Base-by-base conservation (phyloP, 2,888 invertebrate genomes). In the Yponomeuta cagnagella region DNA sequence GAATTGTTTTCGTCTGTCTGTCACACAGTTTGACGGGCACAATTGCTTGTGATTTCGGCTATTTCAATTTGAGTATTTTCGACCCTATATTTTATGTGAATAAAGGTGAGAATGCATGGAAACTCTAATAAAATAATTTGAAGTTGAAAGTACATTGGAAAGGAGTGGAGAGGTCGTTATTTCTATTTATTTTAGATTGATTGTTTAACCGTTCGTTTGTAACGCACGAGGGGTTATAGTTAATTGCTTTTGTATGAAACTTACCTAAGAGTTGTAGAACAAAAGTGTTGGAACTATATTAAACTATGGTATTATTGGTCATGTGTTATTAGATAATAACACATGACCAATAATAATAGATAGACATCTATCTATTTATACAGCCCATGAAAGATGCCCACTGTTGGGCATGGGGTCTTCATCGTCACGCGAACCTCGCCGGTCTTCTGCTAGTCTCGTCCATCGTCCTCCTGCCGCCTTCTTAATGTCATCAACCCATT, bases 1-100 rank as follows among this genome's bases (percentile, higher is more conserved):
- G 78, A 64, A 67, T 75, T 80, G 82, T 82, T 82, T 82, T 79
- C 81, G 80, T 80, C 73, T 78, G 82, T 81, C 83, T 79, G 75
- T 82, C 80, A 73, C 67, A 15, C 52, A 15, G 52, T 58, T 58
- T 58, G 52, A 58, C 52, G 10, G 52, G 52, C 52, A 15, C 52
- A 58, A 58, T 58, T 15, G 52, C 52, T 58, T 58, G 15, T 15
- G 52, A 58, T 58, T 58, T 5, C 12, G 52, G 4, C 12, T 3
- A 15, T 58, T 58, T 58, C 2, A 12, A 2, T 58, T 4, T 15
- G 12, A 0, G 15, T 15, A 58, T 58, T 58, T 0, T 58, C 52
- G 8, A 58, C 52, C 52, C 52, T 58, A 15, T 15, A 2, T 12
- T 5, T 15, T 15, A 2, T 58, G 52, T 15, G 15, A 58, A 58